phyloP scores from a whole-genome alignment of 2,797 vertebrate genomes.

The Sparidentex hasta region DNA sequence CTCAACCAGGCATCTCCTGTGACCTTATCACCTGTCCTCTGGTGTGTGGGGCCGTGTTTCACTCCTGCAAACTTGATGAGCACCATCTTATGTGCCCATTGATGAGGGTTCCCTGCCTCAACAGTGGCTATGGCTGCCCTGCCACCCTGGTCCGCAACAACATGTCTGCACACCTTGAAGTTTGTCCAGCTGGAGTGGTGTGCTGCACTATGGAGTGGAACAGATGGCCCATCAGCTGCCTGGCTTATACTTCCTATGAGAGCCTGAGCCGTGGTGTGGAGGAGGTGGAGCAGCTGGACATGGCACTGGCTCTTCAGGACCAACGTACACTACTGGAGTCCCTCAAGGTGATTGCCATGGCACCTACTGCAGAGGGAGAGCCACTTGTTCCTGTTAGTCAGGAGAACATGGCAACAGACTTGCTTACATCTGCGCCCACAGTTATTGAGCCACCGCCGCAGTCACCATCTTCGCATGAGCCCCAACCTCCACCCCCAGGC shows the following conservation, averaged over 20 bases:
- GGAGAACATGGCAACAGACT: conserved; percentile 27
- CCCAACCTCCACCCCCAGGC: conserved; percentile 56
- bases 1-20: conserved; percentile 91
- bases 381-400: conserved; percentile 26
- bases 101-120: conserved; percentile 94
- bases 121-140: conserved; percentile 95
- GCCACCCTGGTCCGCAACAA: conserved; percentile 90
- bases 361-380: conserved; percentile 84
- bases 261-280: conserved; percentile 94
- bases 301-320: conserved; percentile 98
- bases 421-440: conserved; percentile 24
- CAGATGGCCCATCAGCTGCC: conserved; percentile 95
- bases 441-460: conserved; percentile 31
- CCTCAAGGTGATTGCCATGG: conserved; percentile 94
- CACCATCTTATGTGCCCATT: conserved; percentile 94
- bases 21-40: conserved; percentile 91
- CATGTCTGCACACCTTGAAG: conserved; percentile 94
- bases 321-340: conserved; percentile 95
- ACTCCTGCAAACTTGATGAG: conserved; percentile 93
- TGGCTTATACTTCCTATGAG: conserved; percentile 95
- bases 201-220: conserved; percentile 99
- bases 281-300: conserved; percentile 96
- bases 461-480: conserved; percentile 25
- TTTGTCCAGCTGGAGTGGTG: conserved; percentile 97
- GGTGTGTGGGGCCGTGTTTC: conserved; percentile 95